Conservation (phyloP, 2,797 vertebrate genomes). For the Sebastes alutus region DNA sequence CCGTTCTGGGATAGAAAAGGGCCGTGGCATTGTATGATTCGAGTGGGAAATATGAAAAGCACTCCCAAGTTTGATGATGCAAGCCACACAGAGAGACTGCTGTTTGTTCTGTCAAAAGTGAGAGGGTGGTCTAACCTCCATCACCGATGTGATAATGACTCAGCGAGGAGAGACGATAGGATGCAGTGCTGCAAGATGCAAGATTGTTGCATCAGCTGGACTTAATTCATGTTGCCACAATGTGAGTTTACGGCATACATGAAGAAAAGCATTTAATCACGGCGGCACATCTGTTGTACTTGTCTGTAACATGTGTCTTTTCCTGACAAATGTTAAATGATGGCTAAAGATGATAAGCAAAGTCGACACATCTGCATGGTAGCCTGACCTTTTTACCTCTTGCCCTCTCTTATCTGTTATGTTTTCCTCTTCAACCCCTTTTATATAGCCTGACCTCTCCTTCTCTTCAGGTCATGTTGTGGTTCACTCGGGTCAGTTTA, state of each 20-base stretch:
- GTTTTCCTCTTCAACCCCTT: slow-evolving; percentile 58
- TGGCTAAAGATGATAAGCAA: slow-evolving; percentile 25
- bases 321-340: slow-evolving; percentile 8
- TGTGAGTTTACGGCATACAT: neutral
- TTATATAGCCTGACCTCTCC: slow-evolving; percentile 63
- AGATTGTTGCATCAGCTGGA: slow-evolving; percentile 41
- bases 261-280: neutral
- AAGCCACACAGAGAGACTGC: neutral
- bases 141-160: slow-evolving; percentile 1
- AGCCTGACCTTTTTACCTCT: slow-evolving; percentile 72
- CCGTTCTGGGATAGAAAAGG: slow-evolving; percentile 26
- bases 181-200: slow-evolving; percentile 4
- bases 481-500: slow-evolving; percentile 62
- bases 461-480: slow-evolving; percentile 69
- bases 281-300: neutral
- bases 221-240: neutral
- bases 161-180: neutral
- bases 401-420: slow-evolving; percentile 60
- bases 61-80: slow-evolving; percentile 20
- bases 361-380: neutral
- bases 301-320: slow-evolving; percentile 26
- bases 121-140: slow-evolving; percentile 21
- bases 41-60: slow-evolving; percentile 27
- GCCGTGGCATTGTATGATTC: slow-evolving; percentile 29
- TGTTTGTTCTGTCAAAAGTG: slow-evolving; percentile 13